phyloP scores from a whole-genome alignment of 2,888 invertebrate species.

The Gari tellinella region DNA sequence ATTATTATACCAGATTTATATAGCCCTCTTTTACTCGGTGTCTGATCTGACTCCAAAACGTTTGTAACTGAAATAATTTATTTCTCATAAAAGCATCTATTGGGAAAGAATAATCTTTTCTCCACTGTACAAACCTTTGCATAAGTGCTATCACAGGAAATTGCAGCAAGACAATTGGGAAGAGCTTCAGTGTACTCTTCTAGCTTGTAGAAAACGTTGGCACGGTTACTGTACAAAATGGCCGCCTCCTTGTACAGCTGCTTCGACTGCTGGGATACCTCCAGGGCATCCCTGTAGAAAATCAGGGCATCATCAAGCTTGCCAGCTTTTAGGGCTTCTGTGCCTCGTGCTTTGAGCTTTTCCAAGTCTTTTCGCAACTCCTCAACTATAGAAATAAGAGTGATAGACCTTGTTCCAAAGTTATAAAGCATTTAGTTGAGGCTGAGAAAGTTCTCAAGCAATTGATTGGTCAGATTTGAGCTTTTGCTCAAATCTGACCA shows the following conservation, averaged over 20 bases:
- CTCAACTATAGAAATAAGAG: no score
- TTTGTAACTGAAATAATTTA: no score
- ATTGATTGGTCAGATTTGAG: no score
- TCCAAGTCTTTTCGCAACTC: slow-evolving; percentile 47
- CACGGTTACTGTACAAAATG: slow-evolving; percentile 64
- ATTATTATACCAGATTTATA: no score
- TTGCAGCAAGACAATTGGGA: slow-evolving; percentile 54
- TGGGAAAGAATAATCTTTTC: no score
- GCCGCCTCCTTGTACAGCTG: slow-evolving; percentile 60
- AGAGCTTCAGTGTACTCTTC: slow-evolving; percentile 44
- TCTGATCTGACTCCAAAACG: no score
- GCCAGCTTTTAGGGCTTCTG: slow-evolving; percentile 45
- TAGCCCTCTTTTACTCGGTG: no score
- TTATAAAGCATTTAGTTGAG: no score
- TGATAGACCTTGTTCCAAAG: no score
- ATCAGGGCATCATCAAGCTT: slow-evolving; percentile 46
- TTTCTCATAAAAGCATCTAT: no score
- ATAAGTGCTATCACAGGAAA: slow-evolving; percentile 52
- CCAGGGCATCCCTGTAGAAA: slow-evolving; percentile 59
- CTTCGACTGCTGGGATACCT: slow-evolving; percentile 39
- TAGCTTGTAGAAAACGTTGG: slow-evolving; percentile 52
- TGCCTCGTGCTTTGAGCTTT: slow-evolving; percentile 57
- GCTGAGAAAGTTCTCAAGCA: no score
- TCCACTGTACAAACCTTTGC: slow-evolving; percentile 50
- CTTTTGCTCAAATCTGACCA: no score